Evolutionary conservation across 2,797 vertebrate genomes (phyloP).

Genomic region (Sebastes nivosus): DNA sequence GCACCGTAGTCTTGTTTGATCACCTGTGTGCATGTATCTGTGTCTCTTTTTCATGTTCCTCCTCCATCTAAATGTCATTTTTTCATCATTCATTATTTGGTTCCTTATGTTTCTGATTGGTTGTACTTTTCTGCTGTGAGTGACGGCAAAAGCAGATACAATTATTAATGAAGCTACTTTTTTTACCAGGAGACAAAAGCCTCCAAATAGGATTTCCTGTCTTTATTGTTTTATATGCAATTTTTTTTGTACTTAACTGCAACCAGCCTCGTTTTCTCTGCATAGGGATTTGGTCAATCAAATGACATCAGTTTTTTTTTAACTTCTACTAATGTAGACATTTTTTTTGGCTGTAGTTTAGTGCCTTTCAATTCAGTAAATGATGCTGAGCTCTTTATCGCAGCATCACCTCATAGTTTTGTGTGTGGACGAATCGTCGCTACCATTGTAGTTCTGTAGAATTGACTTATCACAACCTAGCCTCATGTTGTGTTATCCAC

Average conservation of each 20-base stretch:
- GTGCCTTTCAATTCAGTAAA: slow-evolving; percentile 37
- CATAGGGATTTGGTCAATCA: not conserved
- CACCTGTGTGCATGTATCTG: slow-evolving; percentile 42
- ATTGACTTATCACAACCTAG: not conserved
- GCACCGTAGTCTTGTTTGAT: slow-evolving; percentile 7
- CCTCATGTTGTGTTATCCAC: not conserved
- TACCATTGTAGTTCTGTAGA: not conserved
- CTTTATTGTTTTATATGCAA: slow-evolving; percentile 8
- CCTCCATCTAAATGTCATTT: not conserved
- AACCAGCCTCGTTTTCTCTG: not conserved
- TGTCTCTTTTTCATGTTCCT: slow-evolving; percentile 6
- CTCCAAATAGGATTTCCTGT: not conserved
- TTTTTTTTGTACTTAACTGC: not conserved
- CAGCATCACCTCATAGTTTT: not conserved
- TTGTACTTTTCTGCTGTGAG: not conserved
- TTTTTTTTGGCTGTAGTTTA: not conserved
- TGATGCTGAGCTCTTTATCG: not conserved
- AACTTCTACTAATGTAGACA: not conserved
- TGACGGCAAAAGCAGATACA: not conserved
- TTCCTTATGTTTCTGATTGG: not conserved
- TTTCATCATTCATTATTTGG: not conserved
- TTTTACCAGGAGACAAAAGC: not conserved
- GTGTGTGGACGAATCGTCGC: not conserved
- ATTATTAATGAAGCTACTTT: not conserved
- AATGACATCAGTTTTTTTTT: not conserved